Evolutionary conservation across 2,888 invertebrate species (phyloP).

Genomic region (Prenolepis imparis): DNA sequence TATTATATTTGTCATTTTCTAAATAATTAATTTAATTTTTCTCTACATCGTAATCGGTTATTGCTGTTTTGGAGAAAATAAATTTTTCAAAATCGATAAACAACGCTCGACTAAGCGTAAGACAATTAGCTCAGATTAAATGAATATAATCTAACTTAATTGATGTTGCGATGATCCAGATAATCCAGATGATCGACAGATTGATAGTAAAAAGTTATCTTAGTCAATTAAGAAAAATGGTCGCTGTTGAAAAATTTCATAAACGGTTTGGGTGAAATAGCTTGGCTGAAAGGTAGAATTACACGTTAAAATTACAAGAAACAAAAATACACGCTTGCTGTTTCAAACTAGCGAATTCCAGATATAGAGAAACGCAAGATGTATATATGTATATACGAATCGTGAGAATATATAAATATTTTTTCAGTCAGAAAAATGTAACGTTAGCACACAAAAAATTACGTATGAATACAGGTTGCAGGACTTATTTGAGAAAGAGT

Average conservation of each 20-base stretch:
- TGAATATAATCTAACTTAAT: neutral
- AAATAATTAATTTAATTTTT: neutral
- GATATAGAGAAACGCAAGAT: neutral
- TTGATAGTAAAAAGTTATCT: neutral
- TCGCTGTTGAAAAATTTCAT: neutral
- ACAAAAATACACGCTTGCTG: neutral
- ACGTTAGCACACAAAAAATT: neutral
- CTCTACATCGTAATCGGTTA: neutral
- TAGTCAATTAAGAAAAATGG: neutral
- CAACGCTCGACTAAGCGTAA: neutral
- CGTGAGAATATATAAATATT: neutral
- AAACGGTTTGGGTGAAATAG: neutral
- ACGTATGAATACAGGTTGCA: neutral
- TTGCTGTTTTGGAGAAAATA: neutral
- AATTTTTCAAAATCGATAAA: neutral
- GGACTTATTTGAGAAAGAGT: neutral
- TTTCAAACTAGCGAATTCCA: neutral
- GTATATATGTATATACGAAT: neutral
- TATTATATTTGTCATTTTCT: neutral
- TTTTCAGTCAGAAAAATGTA: neutral
- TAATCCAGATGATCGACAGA: neutral
- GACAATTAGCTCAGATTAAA: neutral
- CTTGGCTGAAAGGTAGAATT: neutral
- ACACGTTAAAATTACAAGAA: neutral
- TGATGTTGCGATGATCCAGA: neutral